Evolutionary conservation across 2,113 vertebrate genomes (phyloP), one percentile per base, ranked within the genome.

Genomic region (Oncorhynchus clarkii): DNA sequence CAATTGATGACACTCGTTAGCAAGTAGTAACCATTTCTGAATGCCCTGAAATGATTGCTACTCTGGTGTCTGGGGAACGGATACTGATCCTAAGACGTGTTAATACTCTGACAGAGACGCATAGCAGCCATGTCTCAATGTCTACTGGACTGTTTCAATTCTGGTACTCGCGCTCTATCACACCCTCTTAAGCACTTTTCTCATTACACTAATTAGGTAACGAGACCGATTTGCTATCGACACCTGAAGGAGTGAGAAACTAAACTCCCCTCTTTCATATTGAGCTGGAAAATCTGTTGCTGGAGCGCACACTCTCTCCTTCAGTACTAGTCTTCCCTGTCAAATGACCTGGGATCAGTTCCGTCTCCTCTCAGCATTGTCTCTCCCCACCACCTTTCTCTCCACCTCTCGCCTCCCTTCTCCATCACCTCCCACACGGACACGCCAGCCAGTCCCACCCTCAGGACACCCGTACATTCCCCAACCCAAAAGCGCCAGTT

Each of bases 401-500:
- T 24, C n/a, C n/a, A 14, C 34, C 68, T 34, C 49, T 57, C 29
- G 31, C 59, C 75, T 22, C 66, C 66, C 0, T 2, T 67, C 74
- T 73, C 73, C 76, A 60, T n/a, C 31, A 34, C 31, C 5, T 77
- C 75, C 78, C 72, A 60, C 62, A 74, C 76, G 66, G 80, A 74
- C 73, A 70, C 78, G 71, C 13, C 73, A 49, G 20, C 54, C 45
- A 20, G 29, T 70, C 45, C 79, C 51, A 65, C 74, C 75, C 67
- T 72, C 49, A 72, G 74, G 78, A 78, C 80, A 80, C 54, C 74
- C 16, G 29, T 65, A 78, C 74, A 72, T 70, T 64, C 80, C 80
- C 78, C 39, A 78, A 75, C 77, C 70, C 34, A 67, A 82, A 85
- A 85, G 88, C 85, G 75, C 70, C 74, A 29, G 57, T 75, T 29